Evolutionary conservation across 2,888 invertebrate species (phyloP).

Genomic region (Shargacucullia verbasci): DNA sequence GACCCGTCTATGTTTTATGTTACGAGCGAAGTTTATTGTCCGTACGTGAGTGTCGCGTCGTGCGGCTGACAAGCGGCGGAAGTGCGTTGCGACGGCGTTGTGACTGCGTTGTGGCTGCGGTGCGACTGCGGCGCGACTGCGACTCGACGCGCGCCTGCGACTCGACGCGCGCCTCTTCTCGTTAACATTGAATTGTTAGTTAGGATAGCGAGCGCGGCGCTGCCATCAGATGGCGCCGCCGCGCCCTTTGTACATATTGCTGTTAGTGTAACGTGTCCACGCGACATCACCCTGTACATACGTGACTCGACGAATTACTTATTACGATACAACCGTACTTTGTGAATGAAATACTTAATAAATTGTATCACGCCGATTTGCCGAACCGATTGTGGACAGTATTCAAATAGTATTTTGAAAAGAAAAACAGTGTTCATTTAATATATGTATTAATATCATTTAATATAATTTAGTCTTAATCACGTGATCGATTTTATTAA

Average conservation of each 20-base stretch:
- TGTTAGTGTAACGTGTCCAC: conserved; percentile 14
- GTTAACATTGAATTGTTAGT: conserved; percentile 21
- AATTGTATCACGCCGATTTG: conserved; percentile 9
- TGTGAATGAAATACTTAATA: conserved; percentile 3
- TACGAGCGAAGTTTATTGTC: too few relatives aligned
- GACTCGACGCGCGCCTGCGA: conserved; percentile 1
- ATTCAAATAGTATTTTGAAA: too few relatives aligned
- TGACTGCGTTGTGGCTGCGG: too few relatives aligned
- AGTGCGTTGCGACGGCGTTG: too few relatives aligned
- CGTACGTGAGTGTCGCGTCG: too few relatives aligned
- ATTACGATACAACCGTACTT: conserved; percentile 15
- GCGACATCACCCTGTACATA: conserved; percentile 23
- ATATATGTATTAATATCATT: too few relatives aligned
- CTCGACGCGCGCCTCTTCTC: conserved; percentile 2
- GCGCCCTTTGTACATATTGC: conserved; percentile 23
- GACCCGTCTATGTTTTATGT: too few relatives aligned
- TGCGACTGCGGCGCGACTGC: too few relatives aligned
- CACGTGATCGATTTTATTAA: too few relatives aligned
- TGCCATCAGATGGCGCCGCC: conserved; percentile 20
- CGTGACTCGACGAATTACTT: conserved; percentile 10
- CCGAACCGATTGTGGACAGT: background rate
- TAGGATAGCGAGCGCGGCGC: conserved; percentile 17
- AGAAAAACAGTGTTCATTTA: too few relatives aligned
- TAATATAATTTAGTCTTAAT: too few relatives aligned
- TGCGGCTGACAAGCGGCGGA: too few relatives aligned